Percentiles rank a stretch among this genome's conserved stretches.
Evolutionary conservation across 2,797 vertebrate species (phyloP).

Genomic region (Sphenopsis melanotis): DNA sequence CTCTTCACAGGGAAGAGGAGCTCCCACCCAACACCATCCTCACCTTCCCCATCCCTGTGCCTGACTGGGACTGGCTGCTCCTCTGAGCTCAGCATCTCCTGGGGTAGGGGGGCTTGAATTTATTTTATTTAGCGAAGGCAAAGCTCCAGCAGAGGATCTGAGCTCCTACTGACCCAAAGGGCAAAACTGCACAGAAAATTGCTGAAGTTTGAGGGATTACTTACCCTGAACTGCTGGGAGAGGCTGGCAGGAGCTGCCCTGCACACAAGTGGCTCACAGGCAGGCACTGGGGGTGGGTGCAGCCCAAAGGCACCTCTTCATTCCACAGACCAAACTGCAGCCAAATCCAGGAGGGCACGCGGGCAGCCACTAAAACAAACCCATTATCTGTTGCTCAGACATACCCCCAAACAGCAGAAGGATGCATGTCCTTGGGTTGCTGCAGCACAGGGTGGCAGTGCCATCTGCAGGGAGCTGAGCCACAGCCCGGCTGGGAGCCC

Average conservation of each 20-base stretch:
- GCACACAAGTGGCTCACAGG: accelerated
- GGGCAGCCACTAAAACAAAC: not conserved
- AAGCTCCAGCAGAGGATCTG: not conserved
- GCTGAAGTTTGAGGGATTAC: not conserved
- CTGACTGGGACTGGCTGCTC: accelerated
- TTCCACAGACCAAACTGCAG: not conserved
- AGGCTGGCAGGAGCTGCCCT: not conserved
- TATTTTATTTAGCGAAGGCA: not conserved
- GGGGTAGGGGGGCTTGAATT: not conserved
- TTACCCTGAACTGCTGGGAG: not conserved
- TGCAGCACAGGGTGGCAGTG: not conserved
- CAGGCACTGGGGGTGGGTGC: not conserved
- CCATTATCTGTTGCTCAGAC: accelerated
- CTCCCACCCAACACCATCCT: not conserved
- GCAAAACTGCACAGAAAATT: not conserved
- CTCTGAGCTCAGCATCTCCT: accelerated
- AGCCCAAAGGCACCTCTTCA: not conserved
- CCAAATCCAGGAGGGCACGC: not conserved
- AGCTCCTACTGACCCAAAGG: not conserved
- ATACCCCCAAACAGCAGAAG: not conserved
- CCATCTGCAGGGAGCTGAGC: not conserved
- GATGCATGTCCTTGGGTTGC: not conserved
- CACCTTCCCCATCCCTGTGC: not conserved
- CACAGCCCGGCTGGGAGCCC: not conserved
- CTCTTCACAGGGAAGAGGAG: not conserved